phyloP scores from a whole-genome alignment of 2,113 vertebrate species.

The Muscicapa adusta region DNA sequence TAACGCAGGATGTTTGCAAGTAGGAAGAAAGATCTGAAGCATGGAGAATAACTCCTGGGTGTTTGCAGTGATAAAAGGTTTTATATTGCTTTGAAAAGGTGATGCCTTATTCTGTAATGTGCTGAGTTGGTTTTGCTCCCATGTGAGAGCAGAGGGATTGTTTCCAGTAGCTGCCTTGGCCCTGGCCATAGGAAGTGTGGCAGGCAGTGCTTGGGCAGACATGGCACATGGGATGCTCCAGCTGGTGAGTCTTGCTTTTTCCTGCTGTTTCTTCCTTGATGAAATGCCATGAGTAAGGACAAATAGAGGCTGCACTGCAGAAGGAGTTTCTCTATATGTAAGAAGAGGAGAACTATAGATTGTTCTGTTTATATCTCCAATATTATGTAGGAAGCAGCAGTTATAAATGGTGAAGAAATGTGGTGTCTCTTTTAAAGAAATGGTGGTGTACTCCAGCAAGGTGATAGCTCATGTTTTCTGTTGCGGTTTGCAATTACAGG shows the following conservation, averaged over 20 bases:
- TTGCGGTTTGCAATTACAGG: neutral
- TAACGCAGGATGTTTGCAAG: neutral
- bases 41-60: neutral
- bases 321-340: neutral
- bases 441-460: neutral
- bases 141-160: neutral
- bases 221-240: neutral
- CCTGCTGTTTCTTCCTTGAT: neutral
- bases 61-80: neutral
- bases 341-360: neutral
- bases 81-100: neutral
- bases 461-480: neutral
- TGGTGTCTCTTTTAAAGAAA: neutral
- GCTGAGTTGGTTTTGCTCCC: neutral
- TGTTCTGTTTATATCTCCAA: neutral
- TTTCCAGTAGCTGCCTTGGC: neutral
- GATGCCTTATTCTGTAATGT: accelerated
- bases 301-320: neutral
- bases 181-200: neutral
- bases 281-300: neutral
- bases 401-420: neutral
- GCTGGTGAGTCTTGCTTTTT: accelerated
- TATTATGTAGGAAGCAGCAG: neutral
- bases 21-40: neutral
- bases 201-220: neutral